Percentiles rank a stretch among this genome's conserved stretches.
These are phyloP conservation scores for Megathymus violae DNA, from an alignment of 1,140 invertebrate genomes.

Conservation along the genomic window DNA sequence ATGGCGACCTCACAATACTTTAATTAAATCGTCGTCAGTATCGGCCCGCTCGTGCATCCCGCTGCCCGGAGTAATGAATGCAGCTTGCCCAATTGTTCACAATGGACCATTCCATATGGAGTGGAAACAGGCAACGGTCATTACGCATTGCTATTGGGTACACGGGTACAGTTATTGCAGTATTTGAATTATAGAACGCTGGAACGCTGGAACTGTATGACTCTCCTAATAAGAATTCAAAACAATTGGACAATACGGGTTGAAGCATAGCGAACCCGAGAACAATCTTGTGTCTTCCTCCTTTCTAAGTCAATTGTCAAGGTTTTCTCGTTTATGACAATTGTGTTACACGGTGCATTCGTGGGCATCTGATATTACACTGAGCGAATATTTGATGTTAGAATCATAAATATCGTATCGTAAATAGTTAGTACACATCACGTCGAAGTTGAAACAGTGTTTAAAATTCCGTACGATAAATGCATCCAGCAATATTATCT, in stretches of 20 bases:
- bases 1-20: constrained; percentile 70
- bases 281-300: no score
- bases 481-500: no score
- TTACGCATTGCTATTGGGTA: constrained; percentile 37
- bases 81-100: constrained; percentile 20
- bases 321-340: no score
- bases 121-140: constrained; percentile 38
- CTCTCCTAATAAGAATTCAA: neutral
- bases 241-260: constrained; percentile 1
- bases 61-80: constrained; percentile 47
- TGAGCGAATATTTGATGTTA: no score
- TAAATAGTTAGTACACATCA: no score
- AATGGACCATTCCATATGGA: constrained; percentile 52
- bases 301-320: no score
- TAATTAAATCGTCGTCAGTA: constrained; percentile 76
- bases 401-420: no score
- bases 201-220: no score
- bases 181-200: neutral
- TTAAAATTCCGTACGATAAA: no score
- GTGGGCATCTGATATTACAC: no score
- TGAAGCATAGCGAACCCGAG: neutral
- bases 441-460: no score
- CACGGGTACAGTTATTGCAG: neutral
- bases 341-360: no score
- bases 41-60: constrained; percentile 67